These are phyloP conservation scores for Bombus picipes DNA, from an alignment of 1,140 invertebrate genomes.

Conservation along the genomic window DNA sequence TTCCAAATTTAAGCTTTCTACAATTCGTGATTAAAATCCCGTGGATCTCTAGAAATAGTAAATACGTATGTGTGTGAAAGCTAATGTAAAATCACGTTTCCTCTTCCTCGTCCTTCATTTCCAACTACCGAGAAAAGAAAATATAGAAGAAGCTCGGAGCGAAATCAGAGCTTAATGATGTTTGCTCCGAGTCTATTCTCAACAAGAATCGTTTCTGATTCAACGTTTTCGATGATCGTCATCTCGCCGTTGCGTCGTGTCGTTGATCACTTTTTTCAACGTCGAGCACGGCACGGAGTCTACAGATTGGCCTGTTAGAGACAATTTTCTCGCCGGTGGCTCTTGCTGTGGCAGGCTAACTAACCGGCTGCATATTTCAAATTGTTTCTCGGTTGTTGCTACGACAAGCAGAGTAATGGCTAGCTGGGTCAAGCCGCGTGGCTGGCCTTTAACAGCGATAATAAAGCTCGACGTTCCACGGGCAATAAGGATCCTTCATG, in stretches of 20 bases:
- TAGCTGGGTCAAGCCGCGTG: slow-evolving; percentile 52
- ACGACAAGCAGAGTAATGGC: slow-evolving; percentile 74
- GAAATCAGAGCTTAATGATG: slow-evolving; percentile 8
- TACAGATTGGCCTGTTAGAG: slow-evolving; percentile 68
- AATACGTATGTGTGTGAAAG: too few species aligned
- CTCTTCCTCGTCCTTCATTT: too few species aligned
- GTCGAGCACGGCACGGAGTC: slow-evolving; percentile 14
- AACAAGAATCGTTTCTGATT: slow-evolving; percentile 14
- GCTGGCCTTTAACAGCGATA: slow-evolving; percentile 59
- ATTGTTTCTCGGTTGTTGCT: slow-evolving; percentile 69
- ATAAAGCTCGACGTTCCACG: slow-evolving; percentile 65
- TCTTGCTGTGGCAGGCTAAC: slow-evolving; percentile 10
- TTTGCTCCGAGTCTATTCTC: not conserved
- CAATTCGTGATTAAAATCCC: too few species aligned
- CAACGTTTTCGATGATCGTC: not conserved
- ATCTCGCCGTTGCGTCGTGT: not conserved
- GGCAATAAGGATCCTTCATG: slow-evolving; percentile 73
- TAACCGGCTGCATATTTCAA: slow-evolving; percentile 71
- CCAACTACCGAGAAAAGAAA: not conserved
- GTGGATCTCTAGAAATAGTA: too few species aligned
- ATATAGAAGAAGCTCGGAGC: not conserved
- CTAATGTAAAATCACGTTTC: too few species aligned
- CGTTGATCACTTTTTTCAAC: not conserved
- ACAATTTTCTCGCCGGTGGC: slow-evolving; percentile 69
- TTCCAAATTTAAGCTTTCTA: too few species aligned